Conservation (phyloP, 2,797 vertebrate species). For the Phrynocephalus vlangalii region DNA sequence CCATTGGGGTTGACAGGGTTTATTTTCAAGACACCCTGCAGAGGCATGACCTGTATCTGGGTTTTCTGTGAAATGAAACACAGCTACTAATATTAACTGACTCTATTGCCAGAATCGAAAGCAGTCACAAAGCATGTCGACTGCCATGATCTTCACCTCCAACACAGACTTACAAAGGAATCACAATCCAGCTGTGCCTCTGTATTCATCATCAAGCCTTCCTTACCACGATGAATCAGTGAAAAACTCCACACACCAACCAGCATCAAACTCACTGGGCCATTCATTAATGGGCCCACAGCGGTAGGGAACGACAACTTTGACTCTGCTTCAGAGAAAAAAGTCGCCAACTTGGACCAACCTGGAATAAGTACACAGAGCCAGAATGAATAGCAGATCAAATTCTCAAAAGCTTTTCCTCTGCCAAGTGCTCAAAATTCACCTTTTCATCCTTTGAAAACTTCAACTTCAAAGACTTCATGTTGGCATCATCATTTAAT, state of each 20-base stretch:
- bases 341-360: neutral
- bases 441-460: conserved; percentile 40
- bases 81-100: neutral
- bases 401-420: conserved; percentile 13
- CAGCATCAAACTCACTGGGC: neutral
- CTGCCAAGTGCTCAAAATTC: conserved; percentile 38
- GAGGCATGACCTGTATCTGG: neutral
- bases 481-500: conserved; percentile 24
- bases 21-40: neutral
- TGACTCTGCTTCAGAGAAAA: conserved; percentile 13
- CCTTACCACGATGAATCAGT: neutral
- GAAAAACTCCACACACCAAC: neutral
- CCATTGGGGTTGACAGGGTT: neutral
- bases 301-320: neutral
- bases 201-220: neutral
- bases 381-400: conserved; percentile 22
- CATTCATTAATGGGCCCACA: neutral
- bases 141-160: neutral
- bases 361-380: conserved; percentile 14
- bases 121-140: neutral
- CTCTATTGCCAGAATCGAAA: neutral
- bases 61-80: conserved; percentile 4
- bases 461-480: conserved; percentile 40
- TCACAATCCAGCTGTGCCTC: neutral
- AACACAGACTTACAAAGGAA: neutral